A percentile compares a stretch with the other conserved stretches of the same genome.
phyloP scores from a whole-genome alignment of 2,113 vertebrate genomes.

The Cyanoramphus novaezelandiae region DNA sequence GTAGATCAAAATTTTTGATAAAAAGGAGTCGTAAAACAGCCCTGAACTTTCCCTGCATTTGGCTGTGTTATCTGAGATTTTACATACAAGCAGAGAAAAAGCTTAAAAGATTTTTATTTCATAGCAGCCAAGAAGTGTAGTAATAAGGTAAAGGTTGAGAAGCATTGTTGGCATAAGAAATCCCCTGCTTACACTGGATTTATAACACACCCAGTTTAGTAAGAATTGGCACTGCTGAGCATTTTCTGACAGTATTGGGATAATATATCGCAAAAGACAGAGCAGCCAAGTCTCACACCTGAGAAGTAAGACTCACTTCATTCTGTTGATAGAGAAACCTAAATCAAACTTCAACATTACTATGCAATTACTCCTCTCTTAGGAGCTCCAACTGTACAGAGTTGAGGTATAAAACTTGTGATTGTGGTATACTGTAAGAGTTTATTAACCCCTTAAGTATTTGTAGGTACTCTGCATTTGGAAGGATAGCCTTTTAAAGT shows the following conservation, averaged over 20 bases:
- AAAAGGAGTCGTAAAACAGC: constrained; percentile 19
- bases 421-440: not conserved
- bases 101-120: constrained; percentile 56
- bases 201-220: constrained; percentile 62
- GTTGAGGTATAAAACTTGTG: constrained; percentile 18
- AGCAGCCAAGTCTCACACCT: constrained; percentile 77
- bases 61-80: constrained; percentile 46
- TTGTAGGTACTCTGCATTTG: not conserved
- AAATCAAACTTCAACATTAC: constrained; percentile 56
- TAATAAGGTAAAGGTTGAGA: constrained; percentile 77
- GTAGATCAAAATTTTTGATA: constrained; percentile 51
- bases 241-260: constrained; percentile 63
- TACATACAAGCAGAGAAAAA: constrained; percentile 43
- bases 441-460: constrained; percentile 67
- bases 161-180: constrained; percentile 68
- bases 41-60: constrained; percentile 55
- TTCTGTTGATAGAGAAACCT: constrained; percentile 52
- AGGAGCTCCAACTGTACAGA: not conserved
- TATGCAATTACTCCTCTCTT: constrained; percentile 16
- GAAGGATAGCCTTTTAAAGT: constrained; percentile 16
- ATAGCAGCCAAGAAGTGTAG: constrained; percentile 58
- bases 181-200: constrained; percentile 52
- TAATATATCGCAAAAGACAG: constrained; percentile 58
- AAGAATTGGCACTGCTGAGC: constrained; percentile 61
- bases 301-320: constrained; percentile 63